A percentile compares a stretch with the other conserved stretches of the same genome.
Evolutionary conservation across 2,113 vertebrate genomes (phyloP).

Genomic region (Apaloderma vittatum): DNA sequence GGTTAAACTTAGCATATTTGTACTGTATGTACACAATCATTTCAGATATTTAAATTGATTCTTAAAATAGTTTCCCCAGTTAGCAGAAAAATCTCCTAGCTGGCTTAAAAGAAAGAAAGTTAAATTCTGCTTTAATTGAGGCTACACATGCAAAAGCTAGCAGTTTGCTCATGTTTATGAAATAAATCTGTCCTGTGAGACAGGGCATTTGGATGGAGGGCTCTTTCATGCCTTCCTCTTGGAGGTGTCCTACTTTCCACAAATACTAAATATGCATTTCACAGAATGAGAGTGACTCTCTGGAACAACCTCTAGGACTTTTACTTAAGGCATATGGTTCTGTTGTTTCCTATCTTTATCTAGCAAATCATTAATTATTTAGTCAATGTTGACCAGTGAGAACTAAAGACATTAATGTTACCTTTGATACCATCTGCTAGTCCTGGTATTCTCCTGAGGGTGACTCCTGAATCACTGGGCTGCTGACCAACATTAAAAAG

Average conservation of each 20-base stretch:
- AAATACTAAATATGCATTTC: background rate
- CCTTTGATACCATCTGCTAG: background rate
- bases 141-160: background rate
- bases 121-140: background rate
- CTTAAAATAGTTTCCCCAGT: background rate
- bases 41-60: constrained; percentile 14
- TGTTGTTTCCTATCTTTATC: background rate
- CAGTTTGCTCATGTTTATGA: constrained; percentile 6
- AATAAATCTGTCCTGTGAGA: constrained; percentile 4
- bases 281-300: background rate
- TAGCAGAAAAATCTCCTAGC: background rate
- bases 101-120: background rate
- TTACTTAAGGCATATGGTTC: background rate
- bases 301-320: background rate
- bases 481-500: constrained; percentile 29
- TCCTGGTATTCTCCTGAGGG: background rate
- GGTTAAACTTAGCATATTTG: constrained; percentile 12
- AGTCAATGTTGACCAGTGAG: background rate
- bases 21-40: background rate
- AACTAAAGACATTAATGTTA: background rate
- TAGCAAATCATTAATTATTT: background rate
- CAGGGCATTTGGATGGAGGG: background rate
- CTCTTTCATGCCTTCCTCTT: background rate
- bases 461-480: background rate
- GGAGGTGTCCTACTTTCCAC: background rate